Evolutionary conservation across 1,140 invertebrate genomes (phyloP), one percentile per base, ranked within the genome.

Genomic region (Drosophila quadrilineata): DNA sequence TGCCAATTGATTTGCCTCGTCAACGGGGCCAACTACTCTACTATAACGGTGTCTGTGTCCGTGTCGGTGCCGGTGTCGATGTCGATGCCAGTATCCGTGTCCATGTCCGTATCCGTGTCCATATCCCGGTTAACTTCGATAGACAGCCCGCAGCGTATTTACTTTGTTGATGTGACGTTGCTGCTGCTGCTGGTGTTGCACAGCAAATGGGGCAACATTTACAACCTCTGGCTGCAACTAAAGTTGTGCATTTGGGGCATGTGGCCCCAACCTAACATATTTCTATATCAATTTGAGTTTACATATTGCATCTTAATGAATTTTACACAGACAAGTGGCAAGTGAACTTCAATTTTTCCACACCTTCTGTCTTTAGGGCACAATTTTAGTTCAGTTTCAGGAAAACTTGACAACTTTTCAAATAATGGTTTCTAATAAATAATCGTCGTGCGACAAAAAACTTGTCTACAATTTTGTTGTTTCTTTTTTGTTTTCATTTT

Each of bases 81-180:
- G 8, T 3, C 24, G 3, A 57, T 53, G 43, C 53, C 46, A 57
- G 76, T 65, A 63, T 71, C 3, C 24, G 24, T 26, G 8, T 3
- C 24, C 24, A 57, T 53, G 43, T 59, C 46, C 64, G 76, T 65
- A 63, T 71, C 56, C 57, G 75, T 57, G 43, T 57, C 43, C 52
- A 64, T 41, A 56, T 57, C 6, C 52, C 19, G 64, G 68, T 59
- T 62, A 75, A 75, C 75, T 71, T 80, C 54, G 65, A 77, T 65
- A 69, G 75, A 77, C 59, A 64, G 75, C 71, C 71, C 56, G 33
- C 36, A 68, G 75, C 75, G 35, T 21, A 50, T 43, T 58, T 50
- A 45, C 21, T 26, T 57, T 60, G 53, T 22, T 48, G 45, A 36
- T 36, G 28, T 40, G 31, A 29, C 31, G 19, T n/a, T 24, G 12